Conservation (phyloP, 2,888 invertebrate genomes). For the Anagyrus pseudococci region DNA sequence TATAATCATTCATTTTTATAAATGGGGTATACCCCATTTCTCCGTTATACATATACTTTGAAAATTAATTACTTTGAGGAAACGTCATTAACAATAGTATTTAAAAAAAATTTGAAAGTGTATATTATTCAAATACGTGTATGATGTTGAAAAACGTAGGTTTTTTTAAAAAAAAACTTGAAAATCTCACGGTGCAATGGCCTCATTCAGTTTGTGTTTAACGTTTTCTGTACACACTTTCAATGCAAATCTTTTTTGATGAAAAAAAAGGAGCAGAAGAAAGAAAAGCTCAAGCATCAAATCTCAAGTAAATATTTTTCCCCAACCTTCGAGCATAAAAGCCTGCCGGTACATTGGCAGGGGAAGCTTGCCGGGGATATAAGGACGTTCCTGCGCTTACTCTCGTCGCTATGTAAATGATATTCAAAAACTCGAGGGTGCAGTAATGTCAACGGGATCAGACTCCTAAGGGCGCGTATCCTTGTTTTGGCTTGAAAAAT, state of each 20-base stretch:
- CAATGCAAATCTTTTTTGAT: not conserved
- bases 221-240: not conserved
- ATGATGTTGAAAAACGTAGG: too few relatives aligned
- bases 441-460: slow-evolving; percentile 37
- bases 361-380: not conserved
- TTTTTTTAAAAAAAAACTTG: too few relatives aligned
- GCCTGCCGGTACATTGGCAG: slow-evolving; percentile 5
- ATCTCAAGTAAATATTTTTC: slow-evolving; percentile 2
- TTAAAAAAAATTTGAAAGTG: too few relatives aligned
- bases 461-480: slow-evolving; percentile 33
- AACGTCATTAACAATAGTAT: too few relatives aligned
- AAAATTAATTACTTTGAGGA: too few relatives aligned
- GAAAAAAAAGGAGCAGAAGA: too few relatives aligned
- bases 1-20: too few relatives aligned
- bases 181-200: too few relatives aligned
- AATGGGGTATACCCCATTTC: too few relatives aligned
- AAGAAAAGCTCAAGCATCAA: too few relatives aligned
- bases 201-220: not conserved
- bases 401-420: slow-evolving; percentile 41
- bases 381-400: slow-evolving; percentile 3
- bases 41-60: too few relatives aligned
- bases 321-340: slow-evolving; percentile 1
- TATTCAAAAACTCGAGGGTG: slow-evolving; percentile 52
- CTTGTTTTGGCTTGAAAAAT: slow-evolving; percentile 9
- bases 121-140: too few relatives aligned